phyloP scores from a whole-genome alignment of 1,140 invertebrate species.

The Musca vetustissima region DNA sequence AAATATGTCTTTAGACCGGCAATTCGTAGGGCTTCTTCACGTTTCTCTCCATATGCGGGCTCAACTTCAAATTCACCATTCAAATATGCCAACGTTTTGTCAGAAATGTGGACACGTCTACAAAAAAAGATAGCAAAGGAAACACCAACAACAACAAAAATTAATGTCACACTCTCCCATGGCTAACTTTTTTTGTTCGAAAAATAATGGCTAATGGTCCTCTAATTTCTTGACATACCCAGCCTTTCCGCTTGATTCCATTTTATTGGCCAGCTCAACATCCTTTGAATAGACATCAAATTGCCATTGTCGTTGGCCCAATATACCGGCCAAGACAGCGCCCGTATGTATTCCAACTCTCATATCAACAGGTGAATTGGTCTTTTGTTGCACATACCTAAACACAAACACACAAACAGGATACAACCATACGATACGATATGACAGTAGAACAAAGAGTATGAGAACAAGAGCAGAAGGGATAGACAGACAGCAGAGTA shows the following conservation, averaged over 20 bases:
- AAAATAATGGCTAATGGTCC: neutral
- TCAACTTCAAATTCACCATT: slow-evolving; percentile 94
- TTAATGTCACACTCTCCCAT: no score
- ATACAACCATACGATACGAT: neutral
- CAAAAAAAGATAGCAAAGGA: no score
- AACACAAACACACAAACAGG: neutral
- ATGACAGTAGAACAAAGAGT: slow-evolving; percentile 2
- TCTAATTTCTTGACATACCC: slow-evolving; percentile 69
- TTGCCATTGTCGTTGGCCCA: slow-evolving; percentile 97
- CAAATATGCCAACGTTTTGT: slow-evolving; percentile 86
- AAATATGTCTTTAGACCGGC: slow-evolving; percentile 90
- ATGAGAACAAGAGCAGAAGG: neutral
- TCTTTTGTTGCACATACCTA: slow-evolving; percentile 92
- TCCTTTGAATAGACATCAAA: slow-evolving; percentile 98
- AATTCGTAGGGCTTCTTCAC: slow-evolving; percentile 83
- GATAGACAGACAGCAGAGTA: slow-evolving; percentile 5
- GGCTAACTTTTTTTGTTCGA: neutral
- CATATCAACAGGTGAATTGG: slow-evolving; percentile 96
- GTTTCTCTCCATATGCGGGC: slow-evolving; percentile 84
- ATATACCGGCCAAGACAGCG: slow-evolving; percentile 91
- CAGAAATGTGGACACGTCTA: slow-evolving; percentile 92
- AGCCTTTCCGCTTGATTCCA: slow-evolving; percentile 95
- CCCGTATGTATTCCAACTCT: slow-evolving; percentile 96
- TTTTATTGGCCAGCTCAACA: slow-evolving; percentile 96
- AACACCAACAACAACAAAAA: no score